Conservation (phyloP, 2,888 invertebrate genomes). For the Nomada lathburiana region DNA sequence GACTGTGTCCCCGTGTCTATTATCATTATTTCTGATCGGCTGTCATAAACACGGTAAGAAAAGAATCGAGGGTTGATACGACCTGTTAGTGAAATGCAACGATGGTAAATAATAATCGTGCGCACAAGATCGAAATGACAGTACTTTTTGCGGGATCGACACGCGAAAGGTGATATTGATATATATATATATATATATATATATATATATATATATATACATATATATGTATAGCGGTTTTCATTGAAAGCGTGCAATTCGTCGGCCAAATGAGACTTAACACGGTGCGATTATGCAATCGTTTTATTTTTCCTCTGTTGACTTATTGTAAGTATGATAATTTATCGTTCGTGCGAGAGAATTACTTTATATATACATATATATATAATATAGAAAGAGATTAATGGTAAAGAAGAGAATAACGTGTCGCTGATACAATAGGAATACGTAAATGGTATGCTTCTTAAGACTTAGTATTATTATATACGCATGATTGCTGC, state of each 20-base stretch:
- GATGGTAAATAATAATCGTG: neutral
- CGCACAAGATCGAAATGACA: conserved; percentile 35
- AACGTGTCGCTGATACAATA: conserved; percentile 38
- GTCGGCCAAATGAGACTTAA: conserved; percentile 63
- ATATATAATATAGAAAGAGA: conserved; percentile 13
- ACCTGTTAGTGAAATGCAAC: neutral
- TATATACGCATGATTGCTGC: conserved; percentile 34
- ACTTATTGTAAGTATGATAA: conserved; percentile 69
- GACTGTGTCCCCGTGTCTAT: neutral
- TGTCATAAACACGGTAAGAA: neutral
- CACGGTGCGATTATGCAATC: conserved; percentile 54
- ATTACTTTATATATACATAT: conserved; percentile 53
- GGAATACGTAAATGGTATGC: conserved; percentile 53
- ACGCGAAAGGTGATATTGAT: conserved; percentile 38
- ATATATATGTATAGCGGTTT: conserved; percentile 24
- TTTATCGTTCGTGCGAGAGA: conserved; percentile 59
- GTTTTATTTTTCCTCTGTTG: conserved; percentile 57
- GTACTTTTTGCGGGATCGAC: conserved; percentile 49
- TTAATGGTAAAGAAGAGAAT: conserved; percentile 39
- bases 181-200: conserved; percentile 4
- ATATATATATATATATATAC: conserved; percentile 2
- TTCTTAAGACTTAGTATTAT: conserved; percentile 63
- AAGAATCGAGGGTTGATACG: neutral
- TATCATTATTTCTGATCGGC: neutral
- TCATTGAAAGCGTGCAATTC: conserved; percentile 63